Evolutionary conservation across 2,113 vertebrate species (phyloP).

Genomic region (Heterochromis multidens): DNA sequence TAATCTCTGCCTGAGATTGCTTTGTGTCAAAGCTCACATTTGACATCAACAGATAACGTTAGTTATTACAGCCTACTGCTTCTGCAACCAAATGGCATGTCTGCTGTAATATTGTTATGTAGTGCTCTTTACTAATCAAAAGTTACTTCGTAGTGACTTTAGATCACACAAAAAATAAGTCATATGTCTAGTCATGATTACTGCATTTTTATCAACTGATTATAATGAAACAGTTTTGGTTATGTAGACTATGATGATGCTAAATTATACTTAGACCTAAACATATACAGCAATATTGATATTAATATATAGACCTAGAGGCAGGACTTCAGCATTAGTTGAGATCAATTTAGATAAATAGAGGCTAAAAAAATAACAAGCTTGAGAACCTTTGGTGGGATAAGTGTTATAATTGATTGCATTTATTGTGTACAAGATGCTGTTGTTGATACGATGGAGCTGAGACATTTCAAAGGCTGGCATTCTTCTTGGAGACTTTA

Average conservation of each 20-base stretch:
- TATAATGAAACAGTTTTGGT: neutral
- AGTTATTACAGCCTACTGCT: slow-evolving; percentile 5
- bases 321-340: neutral
- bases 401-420: neutral
- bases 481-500: neutral
- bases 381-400: neutral
- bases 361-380: neutral
- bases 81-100: neutral
- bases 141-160: neutral
- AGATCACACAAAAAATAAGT: neutral
- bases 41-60: slow-evolving; percentile 27
- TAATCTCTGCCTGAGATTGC: slow-evolving; percentile 29
- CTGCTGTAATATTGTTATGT: neutral
- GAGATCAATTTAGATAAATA: neutral
- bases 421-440: neutral
- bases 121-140: neutral
- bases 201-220: neutral
- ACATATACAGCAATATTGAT: too few relatives aligned
- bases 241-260: neutral
- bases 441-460: neutral
- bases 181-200: neutral
- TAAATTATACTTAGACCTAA: neutral
- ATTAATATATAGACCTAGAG: too few relatives aligned
- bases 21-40: slow-evolving; percentile 11
- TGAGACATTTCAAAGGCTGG: neutral